Conservation (phyloP, 2,113 vertebrate genomes). For the Thunnus maccoyii region DNA sequence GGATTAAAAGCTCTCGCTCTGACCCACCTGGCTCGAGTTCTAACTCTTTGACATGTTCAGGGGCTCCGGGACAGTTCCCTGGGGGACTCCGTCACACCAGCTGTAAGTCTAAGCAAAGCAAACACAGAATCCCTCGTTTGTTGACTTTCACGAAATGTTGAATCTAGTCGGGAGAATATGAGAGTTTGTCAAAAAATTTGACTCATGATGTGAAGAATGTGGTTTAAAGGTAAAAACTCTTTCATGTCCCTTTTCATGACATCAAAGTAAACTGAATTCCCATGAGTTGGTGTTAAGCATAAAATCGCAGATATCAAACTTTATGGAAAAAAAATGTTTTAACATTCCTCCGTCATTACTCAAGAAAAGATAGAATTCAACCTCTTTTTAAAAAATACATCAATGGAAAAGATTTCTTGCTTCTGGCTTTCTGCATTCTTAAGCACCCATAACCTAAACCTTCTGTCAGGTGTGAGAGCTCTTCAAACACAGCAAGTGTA, state of each 20-base stretch:
- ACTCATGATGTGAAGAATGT: slow-evolving; percentile 36
- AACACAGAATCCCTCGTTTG: slow-evolving; percentile 46
- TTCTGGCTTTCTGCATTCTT: not conserved
- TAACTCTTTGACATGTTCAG: slow-evolving; percentile 59
- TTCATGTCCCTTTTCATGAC: slow-evolving; percentile 41
- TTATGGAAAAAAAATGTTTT: slow-evolving; percentile 42
- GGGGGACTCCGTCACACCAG: slow-evolving; percentile 43
- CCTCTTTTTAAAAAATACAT: slow-evolving; percentile 33
- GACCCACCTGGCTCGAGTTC: slow-evolving; percentile 58
- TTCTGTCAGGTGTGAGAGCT: slow-evolving; percentile 6
- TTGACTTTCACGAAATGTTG: slow-evolving; percentile 35
- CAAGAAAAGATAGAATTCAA: slow-evolving; percentile 15
- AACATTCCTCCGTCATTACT: slow-evolving; percentile 38
- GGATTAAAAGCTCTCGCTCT: slow-evolving; percentile 52
- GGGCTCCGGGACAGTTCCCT: slow-evolving; percentile 31
- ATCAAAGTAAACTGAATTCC: slow-evolving; percentile 41
- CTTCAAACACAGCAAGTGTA: slow-evolving; percentile 30
- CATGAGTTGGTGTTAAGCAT: slow-evolving; percentile 6
- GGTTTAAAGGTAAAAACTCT: slow-evolving; percentile 38
- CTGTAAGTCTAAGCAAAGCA: slow-evolving; percentile 67
- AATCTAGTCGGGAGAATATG: slow-evolving; percentile 29
- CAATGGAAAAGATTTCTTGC: slow-evolving; percentile 17
- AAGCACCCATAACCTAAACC: not conserved
- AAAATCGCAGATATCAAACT: slow-evolving; percentile 18
- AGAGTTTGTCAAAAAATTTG: slow-evolving; percentile 20